Evolutionary conservation across 2,888 invertebrate species (phyloP).

Genomic region (Lamellibrachia columna): DNA sequence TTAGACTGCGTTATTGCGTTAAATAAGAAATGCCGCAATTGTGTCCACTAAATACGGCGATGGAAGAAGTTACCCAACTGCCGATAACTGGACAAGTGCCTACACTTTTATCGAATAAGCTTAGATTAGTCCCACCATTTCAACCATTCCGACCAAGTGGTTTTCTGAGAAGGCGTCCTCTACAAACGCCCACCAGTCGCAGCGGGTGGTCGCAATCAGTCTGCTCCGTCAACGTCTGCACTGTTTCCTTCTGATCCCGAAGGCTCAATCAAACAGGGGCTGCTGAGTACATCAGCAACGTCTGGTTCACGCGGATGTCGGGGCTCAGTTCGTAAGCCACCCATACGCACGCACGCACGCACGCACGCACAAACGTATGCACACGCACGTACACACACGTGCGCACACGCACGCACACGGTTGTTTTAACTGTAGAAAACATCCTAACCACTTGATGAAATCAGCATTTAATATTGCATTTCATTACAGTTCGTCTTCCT

Average conservation of each 20-base stretch:
- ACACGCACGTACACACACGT: no score
- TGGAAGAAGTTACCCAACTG: neutral
- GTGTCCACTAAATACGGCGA: neutral
- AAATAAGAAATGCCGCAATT: neutral
- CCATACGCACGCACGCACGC: no score
- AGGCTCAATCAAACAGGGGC: neutral
- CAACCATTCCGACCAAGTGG: neutral
- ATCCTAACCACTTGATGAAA: no score
- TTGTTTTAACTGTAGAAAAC: no score
- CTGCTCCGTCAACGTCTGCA: neutral
- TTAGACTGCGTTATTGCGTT: neutral
- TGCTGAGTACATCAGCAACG: no score
- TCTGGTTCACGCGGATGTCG: no score
- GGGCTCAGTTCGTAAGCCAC: no score
- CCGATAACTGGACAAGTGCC: neutral
- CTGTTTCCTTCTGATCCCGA: neutral
- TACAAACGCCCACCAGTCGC: neutral
- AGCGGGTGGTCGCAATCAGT: neutral
- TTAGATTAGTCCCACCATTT: neutral
- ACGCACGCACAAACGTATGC: no score
- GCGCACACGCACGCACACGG: no score
- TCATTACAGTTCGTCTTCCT: no score
- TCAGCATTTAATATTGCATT: no score
- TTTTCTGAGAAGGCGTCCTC: neutral
- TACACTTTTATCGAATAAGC: neutral